These are phyloP conservation scores for Clarias laeviceps DNA, from an alignment of 2,797 vertebrate genomes.

Conservation along the genomic window DNA sequence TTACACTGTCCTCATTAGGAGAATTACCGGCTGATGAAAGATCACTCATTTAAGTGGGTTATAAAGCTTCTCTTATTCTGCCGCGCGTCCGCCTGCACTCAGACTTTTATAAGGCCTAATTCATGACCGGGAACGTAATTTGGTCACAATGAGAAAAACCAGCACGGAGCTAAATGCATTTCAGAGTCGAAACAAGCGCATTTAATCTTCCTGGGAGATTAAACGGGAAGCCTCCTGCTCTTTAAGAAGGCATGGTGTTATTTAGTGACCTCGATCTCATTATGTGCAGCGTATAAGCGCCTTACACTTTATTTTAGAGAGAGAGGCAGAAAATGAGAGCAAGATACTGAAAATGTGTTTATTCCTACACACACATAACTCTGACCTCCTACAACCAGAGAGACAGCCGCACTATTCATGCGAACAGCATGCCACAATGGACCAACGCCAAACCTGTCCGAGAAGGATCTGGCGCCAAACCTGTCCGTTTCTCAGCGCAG, in stretches of 20 bases:
- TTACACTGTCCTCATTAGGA: conserved; percentile 53
- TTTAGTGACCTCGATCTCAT: neutral
- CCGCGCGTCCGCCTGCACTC: conserved; percentile 32
- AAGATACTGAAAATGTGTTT: neutral
- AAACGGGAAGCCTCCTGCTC: neutral
- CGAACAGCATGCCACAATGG: conserved; percentile 27
- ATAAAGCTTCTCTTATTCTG: conserved; percentile 37
- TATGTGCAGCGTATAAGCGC: neutral
- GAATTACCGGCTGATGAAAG: conserved; percentile 53
- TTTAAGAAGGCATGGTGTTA: neutral
- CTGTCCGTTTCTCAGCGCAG: conserved; percentile 1
- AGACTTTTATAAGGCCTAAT: conserved; percentile 22
- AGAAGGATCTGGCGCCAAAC: conserved; percentile 28
- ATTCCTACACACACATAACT: conserved; percentile 13
- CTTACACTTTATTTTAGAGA: neutral
- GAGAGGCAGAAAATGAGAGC: neutral
- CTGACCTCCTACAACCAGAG: neutral
- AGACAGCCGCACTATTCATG: conserved; percentile 14
- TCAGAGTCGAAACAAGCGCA: conserved; percentile 9
- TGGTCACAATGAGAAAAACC: conserved; percentile 35
- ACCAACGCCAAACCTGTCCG: conserved; percentile 26
- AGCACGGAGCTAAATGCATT: conserved; percentile 38
- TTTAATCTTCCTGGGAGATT: conserved; percentile 24
- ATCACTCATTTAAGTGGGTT: conserved; percentile 44
- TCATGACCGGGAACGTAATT: conserved; percentile 34